Percentiles rank a stretch among this genome's conserved stretches.
Evolutionary conservation across 2,888 invertebrate genomes (phyloP).

Genomic region (Troglohyphantes excavatus): DNA sequence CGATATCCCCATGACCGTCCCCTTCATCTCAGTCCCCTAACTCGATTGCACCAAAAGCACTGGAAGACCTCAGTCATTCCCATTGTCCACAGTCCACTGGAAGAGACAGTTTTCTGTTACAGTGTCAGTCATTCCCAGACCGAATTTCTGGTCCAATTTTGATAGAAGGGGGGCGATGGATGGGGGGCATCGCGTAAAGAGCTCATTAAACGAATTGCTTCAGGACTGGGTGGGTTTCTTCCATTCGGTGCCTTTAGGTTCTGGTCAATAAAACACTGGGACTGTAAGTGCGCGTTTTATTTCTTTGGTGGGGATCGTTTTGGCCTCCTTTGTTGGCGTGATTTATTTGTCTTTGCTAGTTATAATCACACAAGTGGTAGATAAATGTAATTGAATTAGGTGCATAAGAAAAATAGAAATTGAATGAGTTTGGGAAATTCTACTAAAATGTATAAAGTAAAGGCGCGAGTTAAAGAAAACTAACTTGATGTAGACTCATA

Average conservation of each 20-base stretch:
- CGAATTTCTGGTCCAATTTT: constrained; percentile 34
- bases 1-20: constrained; percentile 8
- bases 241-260: background rate
- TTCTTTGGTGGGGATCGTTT: constrained; percentile 2
- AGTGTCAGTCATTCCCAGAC: constrained; percentile 11
- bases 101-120: constrained; percentile 64
- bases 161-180: constrained; percentile 17
- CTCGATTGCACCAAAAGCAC: constrained; percentile 28
- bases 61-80: constrained; percentile 23
- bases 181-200: constrained; percentile 21
- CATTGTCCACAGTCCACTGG: constrained; percentile 27
- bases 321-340: background rate
- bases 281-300: background rate
- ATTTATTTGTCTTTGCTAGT: background rate
- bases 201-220: constrained; percentile 57
- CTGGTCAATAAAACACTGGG: constrained; percentile 30
- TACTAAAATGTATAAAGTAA: background rate
- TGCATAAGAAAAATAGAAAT: background rate
- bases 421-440: background rate
- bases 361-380: constrained; percentile 6
- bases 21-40: constrained; percentile 38
- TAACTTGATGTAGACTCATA: background rate
- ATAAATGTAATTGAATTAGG: constrained; percentile 2
- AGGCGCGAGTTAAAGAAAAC: background rate
- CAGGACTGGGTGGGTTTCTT: background rate